phyloP scores from a whole-genome alignment of 1,140 invertebrate species.

The Aporrectodea caliginosa region DNA sequence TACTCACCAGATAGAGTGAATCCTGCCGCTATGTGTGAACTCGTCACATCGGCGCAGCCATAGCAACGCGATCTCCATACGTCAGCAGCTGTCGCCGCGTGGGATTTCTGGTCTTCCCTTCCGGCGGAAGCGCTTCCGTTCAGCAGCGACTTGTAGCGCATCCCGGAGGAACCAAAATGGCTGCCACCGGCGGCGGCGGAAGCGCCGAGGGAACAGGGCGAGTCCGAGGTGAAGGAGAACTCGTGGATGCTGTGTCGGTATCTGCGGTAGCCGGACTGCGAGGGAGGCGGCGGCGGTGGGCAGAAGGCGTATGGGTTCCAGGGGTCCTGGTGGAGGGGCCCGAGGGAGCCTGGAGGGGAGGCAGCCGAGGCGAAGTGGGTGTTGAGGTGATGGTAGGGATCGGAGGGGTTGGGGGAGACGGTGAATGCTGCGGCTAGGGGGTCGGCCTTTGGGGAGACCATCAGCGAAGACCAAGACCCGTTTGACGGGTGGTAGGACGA shows the following conservation, averaged over 20 bases:
- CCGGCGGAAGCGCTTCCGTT: not conserved
- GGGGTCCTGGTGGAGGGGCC: not conserved
- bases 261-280: not conserved
- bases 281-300: too few species aligned
- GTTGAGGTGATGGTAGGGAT: not conserved
- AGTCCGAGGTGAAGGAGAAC: not conserved
- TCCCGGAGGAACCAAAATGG: not conserved
- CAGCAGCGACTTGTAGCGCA: not conserved
- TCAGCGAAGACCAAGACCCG: too few species aligned
- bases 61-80: not conserved
- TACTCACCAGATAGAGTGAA: not conserved
- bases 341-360: not conserved
- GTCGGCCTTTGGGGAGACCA: not conserved
- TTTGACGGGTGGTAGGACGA: not conserved
- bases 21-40: not conserved
- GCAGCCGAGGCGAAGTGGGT: too few species aligned
- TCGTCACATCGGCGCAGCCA: not conserved
- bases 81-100: too few species aligned
- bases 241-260: not conserved
- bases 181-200: too few species aligned
- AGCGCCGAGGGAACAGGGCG: not conserved
- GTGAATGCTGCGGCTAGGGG: not conserved
- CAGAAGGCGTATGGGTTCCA: not conserved
- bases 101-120: not conserved
- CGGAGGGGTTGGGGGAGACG: not conserved